Evolutionary conservation across 2,888 invertebrate species (phyloP), one percentile per base, ranked within the genome.

Genomic region (Taenaris catops): DNA sequence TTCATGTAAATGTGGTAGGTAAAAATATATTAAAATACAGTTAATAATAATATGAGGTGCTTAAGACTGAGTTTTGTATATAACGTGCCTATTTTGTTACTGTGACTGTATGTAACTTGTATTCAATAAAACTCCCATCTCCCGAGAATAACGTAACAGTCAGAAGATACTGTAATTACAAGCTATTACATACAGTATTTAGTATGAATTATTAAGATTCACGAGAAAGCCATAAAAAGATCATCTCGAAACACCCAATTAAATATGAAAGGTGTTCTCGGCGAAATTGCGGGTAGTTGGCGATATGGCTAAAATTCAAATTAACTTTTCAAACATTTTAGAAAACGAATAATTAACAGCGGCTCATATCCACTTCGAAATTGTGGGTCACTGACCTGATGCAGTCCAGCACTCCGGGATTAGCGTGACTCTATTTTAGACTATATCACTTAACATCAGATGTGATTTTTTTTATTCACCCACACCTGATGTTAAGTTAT

Each of bases 321-420:
- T 44, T 41, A 40, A 38, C 40, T 8, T 34, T 29, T 21, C 34
- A 31, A 33, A 12, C 14, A 12, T 16, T 38, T 35, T 39, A 36
- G 38, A 41, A 44, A 40, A 32, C 17, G 24, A 31, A 38, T 33
- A 11, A 23, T 26, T 36, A 21, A 31, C 8, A 10, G 5, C 5
- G n/a, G 2, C 4, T 3, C 4, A 5, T 6, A 20, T 11, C 8
- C 12, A 11, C 1, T 28, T 5, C 1, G 3, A 19, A 10, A 19
- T 10, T 18, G 26, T 36, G 55, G 63, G 51, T 65, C 60, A 59
- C 87, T 88, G 60, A 91, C 91, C 91, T 80, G 89, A 80, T 14
- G 75, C 58, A 16, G 90, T 89, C 91, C 91, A 91, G 68, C 89
- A 89, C 51, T 90, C 89, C 10, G 89, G 78, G 48, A n/a, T n/a